Evolutionary conservation across 2,113 vertebrate species (phyloP).

Genomic region (Misgurnus mizolepis): DNA sequence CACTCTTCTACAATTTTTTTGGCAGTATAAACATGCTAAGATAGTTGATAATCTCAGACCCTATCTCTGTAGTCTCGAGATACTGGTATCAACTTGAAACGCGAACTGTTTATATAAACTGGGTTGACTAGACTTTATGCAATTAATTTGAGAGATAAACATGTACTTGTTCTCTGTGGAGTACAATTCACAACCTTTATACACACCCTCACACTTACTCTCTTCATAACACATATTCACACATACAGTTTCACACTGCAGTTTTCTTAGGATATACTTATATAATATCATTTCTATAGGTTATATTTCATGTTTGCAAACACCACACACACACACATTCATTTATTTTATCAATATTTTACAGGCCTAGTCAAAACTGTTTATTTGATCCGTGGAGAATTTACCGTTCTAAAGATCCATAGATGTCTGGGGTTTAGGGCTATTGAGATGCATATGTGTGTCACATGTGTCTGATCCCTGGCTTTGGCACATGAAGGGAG

Average conservation of each 20-base stretch:
- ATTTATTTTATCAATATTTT: too few species aligned
- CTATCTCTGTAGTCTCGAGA: neutral
- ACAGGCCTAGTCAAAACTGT: neutral
- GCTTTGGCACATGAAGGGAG: neutral
- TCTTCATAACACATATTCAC: too few species aligned
- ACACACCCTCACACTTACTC: neutral
- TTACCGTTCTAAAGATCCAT: neutral
- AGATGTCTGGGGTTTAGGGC: neutral
- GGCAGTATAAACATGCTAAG: too few species aligned
- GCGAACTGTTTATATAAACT: constrained; percentile 28
- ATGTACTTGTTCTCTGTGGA: neutral
- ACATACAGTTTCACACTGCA: too few species aligned
- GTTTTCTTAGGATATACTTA: too few species aligned
- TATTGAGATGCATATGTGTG: neutral
- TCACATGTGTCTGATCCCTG: constrained; percentile 18
- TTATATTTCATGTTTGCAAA: neutral
- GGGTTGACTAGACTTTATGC: neutral
- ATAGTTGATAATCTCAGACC: too few species aligned
- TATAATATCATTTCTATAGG: too few species aligned
- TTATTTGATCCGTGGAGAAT: neutral
- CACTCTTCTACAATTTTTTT: neutral
- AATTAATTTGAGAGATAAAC: constrained; percentile 3
- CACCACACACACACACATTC: too few species aligned
- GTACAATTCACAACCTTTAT: neutral
- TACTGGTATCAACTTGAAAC: too few species aligned